These are phyloP conservation scores for Nomada ferruginata DNA, from an alignment of 2,888 invertebrate species.

Conservation along the genomic window DNA sequence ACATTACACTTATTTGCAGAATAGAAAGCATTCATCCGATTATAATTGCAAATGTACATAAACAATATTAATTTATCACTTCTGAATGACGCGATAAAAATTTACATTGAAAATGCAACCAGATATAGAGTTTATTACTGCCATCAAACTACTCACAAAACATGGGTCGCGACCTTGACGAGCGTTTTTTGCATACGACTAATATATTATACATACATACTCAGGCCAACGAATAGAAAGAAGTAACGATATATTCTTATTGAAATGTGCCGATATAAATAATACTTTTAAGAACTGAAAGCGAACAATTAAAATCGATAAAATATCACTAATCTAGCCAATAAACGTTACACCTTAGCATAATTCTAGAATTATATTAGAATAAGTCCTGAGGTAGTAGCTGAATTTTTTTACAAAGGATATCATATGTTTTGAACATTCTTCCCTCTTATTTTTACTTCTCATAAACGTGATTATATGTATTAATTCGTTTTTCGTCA, in stretches of 20 bases:
- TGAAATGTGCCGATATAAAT: background rate
- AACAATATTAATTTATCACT: background rate
- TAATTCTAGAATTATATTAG: background rate
- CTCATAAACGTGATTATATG: no score
- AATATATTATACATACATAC: slow-evolving; percentile 1
- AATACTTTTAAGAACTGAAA: background rate
- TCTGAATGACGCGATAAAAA: background rate
- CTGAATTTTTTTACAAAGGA: no score
- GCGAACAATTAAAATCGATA: background rate
- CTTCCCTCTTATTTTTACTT: no score
- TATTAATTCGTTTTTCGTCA: no score
- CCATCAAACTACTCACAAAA: background rate
- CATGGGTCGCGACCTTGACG: background rate
- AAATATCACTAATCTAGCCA: background rate
- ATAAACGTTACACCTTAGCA: background rate
- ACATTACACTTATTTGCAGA: background rate
- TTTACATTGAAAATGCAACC: background rate
- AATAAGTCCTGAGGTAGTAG: no score
- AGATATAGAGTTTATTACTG: background rate
- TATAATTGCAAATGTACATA: background rate
- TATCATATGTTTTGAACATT: no score
- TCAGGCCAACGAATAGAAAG: background rate
- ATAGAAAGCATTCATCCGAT: background rate
- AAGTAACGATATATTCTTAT: background rate
- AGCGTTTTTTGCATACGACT: slow-evolving; percentile 9